Conservation (phyloP, 2,797 vertebrate species). For the Synanceia verrucosa region DNA sequence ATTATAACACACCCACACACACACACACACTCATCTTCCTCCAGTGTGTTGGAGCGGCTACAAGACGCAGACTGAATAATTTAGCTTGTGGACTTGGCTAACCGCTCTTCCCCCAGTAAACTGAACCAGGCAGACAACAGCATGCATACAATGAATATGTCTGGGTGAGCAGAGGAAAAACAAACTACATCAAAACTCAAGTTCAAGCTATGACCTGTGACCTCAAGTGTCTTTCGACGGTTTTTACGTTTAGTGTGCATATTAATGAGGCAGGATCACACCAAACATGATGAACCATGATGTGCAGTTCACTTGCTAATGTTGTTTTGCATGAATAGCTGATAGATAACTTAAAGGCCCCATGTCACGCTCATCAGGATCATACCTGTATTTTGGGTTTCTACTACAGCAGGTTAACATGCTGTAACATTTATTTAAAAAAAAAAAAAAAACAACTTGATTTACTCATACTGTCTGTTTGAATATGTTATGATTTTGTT, state of each 20-base stretch:
- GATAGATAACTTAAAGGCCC: too few relatives aligned
- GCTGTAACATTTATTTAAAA: too few relatives aligned
- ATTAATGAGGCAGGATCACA: neutral
- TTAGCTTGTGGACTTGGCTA: constrained; percentile 62
- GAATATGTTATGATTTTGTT: too few relatives aligned
- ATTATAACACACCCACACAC: constrained; percentile 8
- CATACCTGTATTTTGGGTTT: too few relatives aligned
- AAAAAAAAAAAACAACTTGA: too few relatives aligned
- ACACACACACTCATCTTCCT: neutral
- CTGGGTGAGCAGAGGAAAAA: constrained; percentile 30
- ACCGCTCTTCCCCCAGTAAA: constrained; percentile 44
- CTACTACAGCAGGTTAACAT: too few relatives aligned
- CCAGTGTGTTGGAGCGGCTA: constrained; percentile 25
- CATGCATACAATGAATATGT: constrained; percentile 17
- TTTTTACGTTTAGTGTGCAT: neutral
- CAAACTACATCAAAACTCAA: constrained; percentile 35
- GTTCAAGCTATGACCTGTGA: constrained; percentile 13
- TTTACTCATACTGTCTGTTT: too few relatives aligned
- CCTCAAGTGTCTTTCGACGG: neutral
- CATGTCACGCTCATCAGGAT: too few relatives aligned
- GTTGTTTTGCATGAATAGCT: too few relatives aligned
- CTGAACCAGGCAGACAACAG: constrained; percentile 46
- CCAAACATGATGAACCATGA: neutral
- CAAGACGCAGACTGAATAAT: constrained; percentile 65
- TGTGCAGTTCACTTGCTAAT: neutral